Base-by-base conservation (phyloP, 2,888 invertebrate species). In the Oscheius myriophilus region DNA sequence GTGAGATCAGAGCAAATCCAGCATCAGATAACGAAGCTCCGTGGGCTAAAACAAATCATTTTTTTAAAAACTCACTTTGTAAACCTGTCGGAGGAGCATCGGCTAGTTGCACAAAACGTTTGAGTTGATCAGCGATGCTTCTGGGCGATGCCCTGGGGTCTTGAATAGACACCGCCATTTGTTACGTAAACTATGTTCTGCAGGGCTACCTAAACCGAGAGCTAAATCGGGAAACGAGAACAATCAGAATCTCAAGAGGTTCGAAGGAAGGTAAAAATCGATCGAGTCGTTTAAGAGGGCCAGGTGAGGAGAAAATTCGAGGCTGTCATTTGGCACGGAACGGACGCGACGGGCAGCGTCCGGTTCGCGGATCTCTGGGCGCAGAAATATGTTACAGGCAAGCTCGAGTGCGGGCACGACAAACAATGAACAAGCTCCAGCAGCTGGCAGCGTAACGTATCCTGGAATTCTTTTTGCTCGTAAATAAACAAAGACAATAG, bases 11-110 rank as follows among this genome's bases (percentile, higher is more conserved):
- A 0, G 80, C 70, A 54, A 82, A 80, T 18, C 82, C 81, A 58
- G 78, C 78, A 72, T 83, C 83, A 1, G 83, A 80, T 3, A 83
- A 66, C 3, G 76, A 76, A 43, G 72, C 67, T 41, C 74, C 76
- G 55, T 70, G 72, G 39, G 71, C 76, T 76, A 62, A 61, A 76
- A 72, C 42, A 51, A 43, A n/a, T n/a, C 18, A 18, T 16, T 11
- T 25, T 6, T 14, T 42, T 21, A 23, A 14, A 52, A 53, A 3
- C n/a, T 16, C 4, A 53, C 4, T 3, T 25, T 53, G 23, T 41
- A 39, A 45, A 68, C 75, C 79, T 39, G 78, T 69, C 12, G 78
- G 70, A 52, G 79, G 78, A 43, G 73, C 74, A 67, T 82, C 82
- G 2, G 79, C 69, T 52, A 72, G 69, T 25, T 73, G 72, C 57